Percentiles rank a stretch among this genome's conserved stretches.
Evolutionary conservation across 1,140 invertebrate species (phyloP).

Genomic region (Microplitis demolitor): DNA sequence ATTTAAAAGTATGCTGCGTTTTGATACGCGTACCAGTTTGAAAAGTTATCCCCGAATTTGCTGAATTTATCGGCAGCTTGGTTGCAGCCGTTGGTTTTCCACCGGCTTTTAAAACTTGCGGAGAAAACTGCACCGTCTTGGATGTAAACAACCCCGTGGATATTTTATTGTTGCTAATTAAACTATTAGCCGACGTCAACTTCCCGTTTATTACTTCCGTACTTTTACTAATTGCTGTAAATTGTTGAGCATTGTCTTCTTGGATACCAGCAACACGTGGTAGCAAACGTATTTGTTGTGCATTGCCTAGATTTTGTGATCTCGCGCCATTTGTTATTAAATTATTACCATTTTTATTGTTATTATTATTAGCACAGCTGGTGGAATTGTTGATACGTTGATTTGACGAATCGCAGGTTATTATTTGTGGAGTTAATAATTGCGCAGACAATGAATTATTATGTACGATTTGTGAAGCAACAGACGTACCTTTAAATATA

Average conservation of each 20-base stretch:
- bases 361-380: no score
- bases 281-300: constrained; percentile 38
- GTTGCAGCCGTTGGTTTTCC: constrained; percentile 23
- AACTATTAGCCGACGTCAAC: constrained; percentile 32
- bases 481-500: constrained; percentile 38
- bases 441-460: constrained; percentile 44
- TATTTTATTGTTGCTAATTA: constrained; percentile 15
- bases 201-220: constrained; percentile 26
- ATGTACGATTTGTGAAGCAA: constrained; percentile 44
- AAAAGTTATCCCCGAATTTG: constrained; percentile 41
- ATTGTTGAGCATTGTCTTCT: constrained; percentile 38
- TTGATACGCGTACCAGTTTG: constrained; percentile 41
- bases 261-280: constrained; percentile 34
- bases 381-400: neutral
- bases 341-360: neutral
- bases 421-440: constrained; percentile 41
- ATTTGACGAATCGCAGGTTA: constrained; percentile 16
- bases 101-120: constrained; percentile 42
- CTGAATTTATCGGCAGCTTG: constrained; percentile 31
- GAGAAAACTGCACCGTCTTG: constrained; percentile 45
- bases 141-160: constrained; percentile 25
- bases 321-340: constrained; percentile 23
- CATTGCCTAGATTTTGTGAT: constrained; percentile 35
- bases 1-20: constrained; percentile 38
- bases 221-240: constrained; percentile 39